Evolutionary conservation across 2,113 vertebrate species (phyloP), one percentile per base, ranked within the genome.

Genomic region (Rhinopomastus cyanomelas): DNA sequence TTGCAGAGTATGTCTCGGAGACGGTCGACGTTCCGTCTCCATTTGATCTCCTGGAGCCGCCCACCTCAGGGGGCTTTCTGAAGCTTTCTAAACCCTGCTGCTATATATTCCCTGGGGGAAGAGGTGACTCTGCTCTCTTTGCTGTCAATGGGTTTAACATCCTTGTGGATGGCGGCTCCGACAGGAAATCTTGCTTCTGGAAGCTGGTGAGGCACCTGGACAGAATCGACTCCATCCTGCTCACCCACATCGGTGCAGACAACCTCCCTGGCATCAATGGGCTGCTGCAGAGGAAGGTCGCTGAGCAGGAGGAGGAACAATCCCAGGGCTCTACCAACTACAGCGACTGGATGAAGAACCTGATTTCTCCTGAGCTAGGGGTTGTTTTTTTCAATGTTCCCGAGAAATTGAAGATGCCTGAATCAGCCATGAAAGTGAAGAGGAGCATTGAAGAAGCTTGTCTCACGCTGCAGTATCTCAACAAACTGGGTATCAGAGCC

Each of bases 111-210:
- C 99, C 99, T 8, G 99, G 99, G 30, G 99, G 99, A 81, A 97
- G 99, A 23, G 99, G 99, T 16, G 99, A 99, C 95, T 99, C 99
- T 5, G 99, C 99, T 59, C 97, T 99, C 68, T 99, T 99, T 73
- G 99, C 99, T 12, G 98, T 99, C 72, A 99, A 99, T 19, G 99
- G 99, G 30, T 99, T 99, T 97, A 99, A 99, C 88, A 99, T 99
- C 95, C 97, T 99, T 74, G 98, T 99, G 56, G 99, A 99, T 15
- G 99, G 99, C 39, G 99, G 99, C 60, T 99, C 99, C 3, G 99
- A 99, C 48, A 97, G 98, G 52, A 99, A 98, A 87, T 98, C 99
- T 37, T 99, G 99, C 95, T 99, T 99, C 96, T 99, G 99, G 99
- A 99, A 99, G 96, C 97, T 99, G 93, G 99, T 99, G 11, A 98